Conservation (phyloP, 2,888 invertebrate genomes). For the Palloptera scutellata region DNA sequence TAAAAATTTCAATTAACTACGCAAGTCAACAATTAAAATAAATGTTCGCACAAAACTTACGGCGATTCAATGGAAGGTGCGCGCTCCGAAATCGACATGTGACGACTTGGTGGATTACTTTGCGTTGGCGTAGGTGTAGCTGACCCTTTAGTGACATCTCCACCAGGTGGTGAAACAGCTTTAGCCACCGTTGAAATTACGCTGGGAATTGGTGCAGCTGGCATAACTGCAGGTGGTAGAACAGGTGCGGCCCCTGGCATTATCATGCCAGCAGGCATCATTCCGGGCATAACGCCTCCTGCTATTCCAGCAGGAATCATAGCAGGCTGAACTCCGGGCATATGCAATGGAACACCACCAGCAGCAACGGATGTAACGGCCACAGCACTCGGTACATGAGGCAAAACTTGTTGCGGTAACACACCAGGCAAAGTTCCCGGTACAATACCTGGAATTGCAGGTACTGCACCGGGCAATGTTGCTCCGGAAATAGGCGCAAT, state of each 20-base stretch:
- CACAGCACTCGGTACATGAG: conserved; percentile 44
- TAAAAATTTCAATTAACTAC: conserved; percentile 12
- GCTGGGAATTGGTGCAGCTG: conserved; percentile 10
- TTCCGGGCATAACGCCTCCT: conserved; percentile 43
- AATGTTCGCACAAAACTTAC: conserved; percentile 55
- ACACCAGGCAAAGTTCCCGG: conserved; percentile 43
- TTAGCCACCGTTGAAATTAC: conserved; percentile 39
- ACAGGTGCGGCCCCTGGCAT: conserved; percentile 26
- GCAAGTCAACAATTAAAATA: not conserved
- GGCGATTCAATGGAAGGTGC: conserved; percentile 70
- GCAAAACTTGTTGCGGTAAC: conserved; percentile 36
- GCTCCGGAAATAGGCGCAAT: conserved; percentile 38
- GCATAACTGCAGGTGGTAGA: conserved; percentile 38
- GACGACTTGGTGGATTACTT: conserved; percentile 63
- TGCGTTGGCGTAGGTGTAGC: conserved; percentile 59
- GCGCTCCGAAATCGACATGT: conserved; percentile 66
- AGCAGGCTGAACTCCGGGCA: conserved; percentile 43
- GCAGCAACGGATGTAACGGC: conserved; percentile 57
- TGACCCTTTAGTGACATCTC: conserved; percentile 44
- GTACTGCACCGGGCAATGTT: conserved; percentile 39
- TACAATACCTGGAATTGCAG: conserved; percentile 48
- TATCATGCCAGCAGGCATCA: conserved; percentile 10
- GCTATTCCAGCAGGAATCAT: conserved; percentile 42
- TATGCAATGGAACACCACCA: conserved; percentile 37
- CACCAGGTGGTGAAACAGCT: conserved; percentile 64